A percentile compares a stretch with the other conserved stretches of the same genome.
phyloP scores from a whole-genome alignment of 2,797 vertebrate species.

The Microchirus variegatus region DNA sequence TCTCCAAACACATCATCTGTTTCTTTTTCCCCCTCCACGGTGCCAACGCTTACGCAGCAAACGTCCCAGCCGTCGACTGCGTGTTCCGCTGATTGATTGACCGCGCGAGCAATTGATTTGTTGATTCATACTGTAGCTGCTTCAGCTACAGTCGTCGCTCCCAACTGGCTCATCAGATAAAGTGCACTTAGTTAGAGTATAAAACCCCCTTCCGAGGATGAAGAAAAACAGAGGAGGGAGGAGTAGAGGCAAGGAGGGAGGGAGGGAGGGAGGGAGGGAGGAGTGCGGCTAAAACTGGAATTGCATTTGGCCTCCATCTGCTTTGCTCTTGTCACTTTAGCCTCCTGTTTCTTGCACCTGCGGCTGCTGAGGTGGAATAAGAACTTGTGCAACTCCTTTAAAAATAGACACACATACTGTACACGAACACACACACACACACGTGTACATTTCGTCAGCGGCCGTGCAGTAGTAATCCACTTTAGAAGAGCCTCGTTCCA shows the following conservation, averaged over 20 bases:
- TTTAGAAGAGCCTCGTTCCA: slow-evolving; percentile 47
- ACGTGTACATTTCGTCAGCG: slow-evolving; percentile 10
- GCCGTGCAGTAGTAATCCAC: slow-evolving; percentile 39
- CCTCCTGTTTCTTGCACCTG: slow-evolving; percentile 42
- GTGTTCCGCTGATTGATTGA: slow-evolving; percentile 61
- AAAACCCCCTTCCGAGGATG: slow-evolving; percentile 50
- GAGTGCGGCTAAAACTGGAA: slow-evolving; percentile 34
- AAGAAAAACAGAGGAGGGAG: slow-evolving; percentile 7
- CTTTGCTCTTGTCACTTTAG: slow-evolving; percentile 37
- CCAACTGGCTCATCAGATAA: slow-evolving; percentile 71
- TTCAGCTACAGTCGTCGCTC: slow-evolving; percentile 45
- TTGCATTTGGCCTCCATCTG: slow-evolving; percentile 37
- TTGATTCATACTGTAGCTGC: slow-evolving; percentile 66
- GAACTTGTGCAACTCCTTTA: slow-evolving; percentile 7
- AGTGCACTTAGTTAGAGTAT: slow-evolving; percentile 75
- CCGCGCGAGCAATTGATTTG: slow-evolving; percentile 67
- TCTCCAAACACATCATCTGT: slow-evolving; percentile 22
- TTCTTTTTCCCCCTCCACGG: slow-evolving; percentile 21
- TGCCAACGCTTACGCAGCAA: slow-evolving; percentile 59
- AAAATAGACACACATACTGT: slow-evolving; percentile 11
- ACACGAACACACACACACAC: neutral
- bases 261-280: slow-evolving; percentile 14
- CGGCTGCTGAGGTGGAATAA: slow-evolving; percentile 24
- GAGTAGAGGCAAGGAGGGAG: neutral
- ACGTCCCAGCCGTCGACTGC: slow-evolving; percentile 45